These are phyloP conservation scores for Belonocnema kinseyi DNA, from an alignment of 1,140 invertebrate species.

Conservation along the genomic window DNA sequence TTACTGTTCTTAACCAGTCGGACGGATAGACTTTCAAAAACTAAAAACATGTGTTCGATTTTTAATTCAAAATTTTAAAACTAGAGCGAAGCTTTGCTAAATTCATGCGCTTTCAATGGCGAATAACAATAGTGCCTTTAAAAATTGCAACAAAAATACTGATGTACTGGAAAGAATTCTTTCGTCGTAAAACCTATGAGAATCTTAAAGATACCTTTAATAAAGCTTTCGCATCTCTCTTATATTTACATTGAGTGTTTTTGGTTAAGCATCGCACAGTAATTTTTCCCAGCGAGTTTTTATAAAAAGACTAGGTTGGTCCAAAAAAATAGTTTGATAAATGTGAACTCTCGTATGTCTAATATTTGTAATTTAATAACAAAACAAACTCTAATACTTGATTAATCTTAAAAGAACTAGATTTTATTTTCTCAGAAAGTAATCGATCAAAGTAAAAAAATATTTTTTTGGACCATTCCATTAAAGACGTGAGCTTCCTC, in stretches of 20 bases:
- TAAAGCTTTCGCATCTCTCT: not conserved
- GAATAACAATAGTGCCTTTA: constrained; percentile 9
- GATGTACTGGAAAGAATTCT: not conserved
- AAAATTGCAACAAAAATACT: not conserved
- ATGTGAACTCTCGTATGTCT: too few species aligned
- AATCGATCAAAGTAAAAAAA: not conserved
- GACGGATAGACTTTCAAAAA: constrained; percentile 5
- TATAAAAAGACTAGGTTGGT: not conserved
- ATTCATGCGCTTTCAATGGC: not conserved
- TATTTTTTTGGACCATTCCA: constrained; percentile 12
- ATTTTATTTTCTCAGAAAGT: too few species aligned
- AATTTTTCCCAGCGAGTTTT: not conserved
- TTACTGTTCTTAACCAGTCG: not conserved
- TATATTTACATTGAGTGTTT: constrained; percentile 56
- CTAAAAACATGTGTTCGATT: not conserved
- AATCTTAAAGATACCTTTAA: constrained; percentile 14
- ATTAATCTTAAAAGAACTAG: too few species aligned
- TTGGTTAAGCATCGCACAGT: constrained; percentile 35
- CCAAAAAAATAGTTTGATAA: constrained; percentile 1
- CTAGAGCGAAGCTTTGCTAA: not conserved
- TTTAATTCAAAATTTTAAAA: not conserved
- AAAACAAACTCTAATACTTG: too few species aligned
- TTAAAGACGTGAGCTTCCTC: not conserved
- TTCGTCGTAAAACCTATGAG: not conserved
- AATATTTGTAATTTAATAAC: too few species aligned